Percentiles rank a stretch among this genome's conserved stretches.
Evolutionary conservation across 2,797 vertebrate genomes (phyloP).

Genomic region (Hafferia zeledoni): DNA sequence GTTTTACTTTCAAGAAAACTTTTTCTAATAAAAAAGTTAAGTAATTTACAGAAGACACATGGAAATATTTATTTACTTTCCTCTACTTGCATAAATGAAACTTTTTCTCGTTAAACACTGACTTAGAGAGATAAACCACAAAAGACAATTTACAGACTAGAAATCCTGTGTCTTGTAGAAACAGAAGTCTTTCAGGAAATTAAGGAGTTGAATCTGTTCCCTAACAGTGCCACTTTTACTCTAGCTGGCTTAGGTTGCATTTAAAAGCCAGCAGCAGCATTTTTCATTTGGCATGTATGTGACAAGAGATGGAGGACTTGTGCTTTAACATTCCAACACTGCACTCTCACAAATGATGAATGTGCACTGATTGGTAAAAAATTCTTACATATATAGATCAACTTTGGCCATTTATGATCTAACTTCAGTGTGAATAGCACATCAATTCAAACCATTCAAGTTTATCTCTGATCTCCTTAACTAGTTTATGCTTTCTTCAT

Average conservation of each 20-base stretch:
- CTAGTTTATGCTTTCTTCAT: neutral
- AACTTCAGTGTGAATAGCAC: neutral
- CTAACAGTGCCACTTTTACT: neutral
- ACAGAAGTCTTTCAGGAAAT: neutral
- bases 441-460: neutral
- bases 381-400: neutral
- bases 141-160: neutral
- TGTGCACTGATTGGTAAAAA: neutral
- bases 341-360: neutral
- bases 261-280: neutral
- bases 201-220: neutral
- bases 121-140: neutral
- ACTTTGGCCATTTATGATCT: neutral
- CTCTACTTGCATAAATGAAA: neutral
- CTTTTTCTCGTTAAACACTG: neutral
- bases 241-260: neutral
- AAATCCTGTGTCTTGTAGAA: neutral
- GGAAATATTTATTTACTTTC: neutral
- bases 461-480: neutral
- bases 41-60: neutral
- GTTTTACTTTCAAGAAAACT: neutral
- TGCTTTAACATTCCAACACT: neutral
- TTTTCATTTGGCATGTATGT: neutral
- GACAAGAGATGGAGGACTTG: neutral
- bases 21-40: neutral